Base-by-base conservation (phyloP, 2,888 invertebrate genomes). In the Oconnorella tubifera region DNA sequence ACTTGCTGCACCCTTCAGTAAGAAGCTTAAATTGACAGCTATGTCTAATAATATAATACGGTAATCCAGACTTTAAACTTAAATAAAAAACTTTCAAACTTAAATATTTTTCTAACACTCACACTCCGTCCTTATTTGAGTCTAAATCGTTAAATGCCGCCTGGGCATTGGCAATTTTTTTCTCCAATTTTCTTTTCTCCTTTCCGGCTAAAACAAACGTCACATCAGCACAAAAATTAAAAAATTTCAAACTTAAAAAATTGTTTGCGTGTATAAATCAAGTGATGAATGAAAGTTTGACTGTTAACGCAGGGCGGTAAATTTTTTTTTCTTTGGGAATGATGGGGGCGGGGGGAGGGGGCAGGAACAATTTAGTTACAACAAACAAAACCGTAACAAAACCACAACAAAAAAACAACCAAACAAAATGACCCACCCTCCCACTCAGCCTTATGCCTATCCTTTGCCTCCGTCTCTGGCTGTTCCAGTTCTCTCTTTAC, bases 391-490 rank as follows among this genome's bases (percentile, higher is more conserved):
- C 25, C 23, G 53, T 4, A 53, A 53, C 6, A 53, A 53, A 14
- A 14, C 10, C 53, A 53, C 10, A 53, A 53, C 6, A 25, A 6
- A 53, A 53, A n/a, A 14, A 6, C 6, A n/a, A 14, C 14, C 10
- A 6, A 4, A 53, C 53, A 10, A 19, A 4, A 59, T 23, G 6
- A 50, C 67, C 62, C 68, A 82, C 83, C 83, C 75, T 82, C 77
- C 83, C 83, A 84, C 25, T 74, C 75, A 10, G 78, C 72, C 53
- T 81, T 75, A 70, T 83, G 81, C 65, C 72, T 75, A 3, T 83
- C 82, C 77, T 95, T 95, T 62, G 86, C 84, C 77, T 89, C 83
- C 48, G 75, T 80, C 72, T 84, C 91, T 1, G 90, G 83, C 48
- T 86, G 84, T 72, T 92, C 90, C n/a, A 91, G 91, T 77, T 33